phyloP scores from a whole-genome alignment of 2,113 vertebrate genomes.

The Cryptotis parvus region DNA sequence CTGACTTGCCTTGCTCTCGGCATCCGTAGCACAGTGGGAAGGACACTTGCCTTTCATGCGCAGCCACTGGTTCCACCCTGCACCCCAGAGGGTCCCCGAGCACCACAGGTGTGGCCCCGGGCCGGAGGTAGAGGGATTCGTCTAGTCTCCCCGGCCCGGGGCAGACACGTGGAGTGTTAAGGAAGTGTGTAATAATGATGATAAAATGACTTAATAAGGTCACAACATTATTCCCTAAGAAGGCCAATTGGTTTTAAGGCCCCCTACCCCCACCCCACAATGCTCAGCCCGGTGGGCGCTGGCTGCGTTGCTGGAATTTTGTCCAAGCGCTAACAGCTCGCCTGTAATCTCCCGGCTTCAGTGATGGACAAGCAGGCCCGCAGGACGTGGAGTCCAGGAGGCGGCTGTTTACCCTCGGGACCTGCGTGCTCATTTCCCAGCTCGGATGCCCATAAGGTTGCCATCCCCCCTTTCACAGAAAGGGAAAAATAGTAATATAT shows the following conservation, averaged over 20 bases:
- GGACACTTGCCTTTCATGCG: no score
- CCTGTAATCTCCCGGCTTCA: constrained; percentile 61
- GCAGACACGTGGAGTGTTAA: constrained; percentile 30
- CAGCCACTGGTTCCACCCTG: no score
- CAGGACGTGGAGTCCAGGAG: constrained; percentile 79
- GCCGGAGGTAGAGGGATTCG: no score
- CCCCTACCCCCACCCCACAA: not conserved
- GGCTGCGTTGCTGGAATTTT: constrained; percentile 66
- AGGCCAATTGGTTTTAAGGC: constrained; percentile 59
- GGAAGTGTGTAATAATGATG: constrained; percentile 3
- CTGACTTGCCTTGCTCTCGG: no score
- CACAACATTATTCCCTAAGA: not conserved
- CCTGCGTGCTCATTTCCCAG: constrained; percentile 70
- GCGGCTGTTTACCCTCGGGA: constrained; percentile 60
- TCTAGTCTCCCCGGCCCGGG: constrained; percentile 45
- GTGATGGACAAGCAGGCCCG: constrained; percentile 51
- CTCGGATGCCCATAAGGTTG: constrained; percentile 63
- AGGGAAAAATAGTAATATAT: constrained; percentile 72
- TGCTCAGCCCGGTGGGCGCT: constrained; percentile 65
- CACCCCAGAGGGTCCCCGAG: not conserved
- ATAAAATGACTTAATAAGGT: constrained; percentile 66
- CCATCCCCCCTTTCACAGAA: constrained; percentile 56
- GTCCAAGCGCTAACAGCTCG: constrained; percentile 63
- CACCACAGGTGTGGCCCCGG: not conserved
- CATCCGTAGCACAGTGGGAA: no score